These are phyloP conservation scores for Microdon myrmicae DNA, from an alignment of 2,888 invertebrate genomes.

Conservation along the genomic window DNA sequence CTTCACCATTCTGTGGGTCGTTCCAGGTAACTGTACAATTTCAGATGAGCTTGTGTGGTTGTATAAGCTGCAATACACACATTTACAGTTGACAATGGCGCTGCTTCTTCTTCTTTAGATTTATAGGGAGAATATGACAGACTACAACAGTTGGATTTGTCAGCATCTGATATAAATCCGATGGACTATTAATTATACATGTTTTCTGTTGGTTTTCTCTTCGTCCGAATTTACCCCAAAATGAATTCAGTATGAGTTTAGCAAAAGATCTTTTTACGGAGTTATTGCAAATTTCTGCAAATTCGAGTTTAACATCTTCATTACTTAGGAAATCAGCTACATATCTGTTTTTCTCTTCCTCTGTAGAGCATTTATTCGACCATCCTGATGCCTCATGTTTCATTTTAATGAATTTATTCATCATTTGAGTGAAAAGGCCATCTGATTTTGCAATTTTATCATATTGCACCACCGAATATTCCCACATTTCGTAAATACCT, in stretches of 20 bases:
- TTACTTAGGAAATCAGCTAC: slow-evolving; percentile 53
- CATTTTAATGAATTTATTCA: slow-evolving; percentile 55
- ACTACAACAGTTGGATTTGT: slow-evolving; percentile 4
- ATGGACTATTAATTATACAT: slow-evolving; percentile 33
- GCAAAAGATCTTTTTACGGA: slow-evolving; percentile 54
- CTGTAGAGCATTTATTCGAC: slow-evolving; percentile 36
- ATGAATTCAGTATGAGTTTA: slow-evolving; percentile 56
- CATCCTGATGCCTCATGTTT: slow-evolving; percentile 55
- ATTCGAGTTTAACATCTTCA: too few relatives aligned
- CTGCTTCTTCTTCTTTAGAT: too few relatives aligned
- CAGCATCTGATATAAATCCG: slow-evolving; percentile 10
- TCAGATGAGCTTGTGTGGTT: too few relatives aligned
- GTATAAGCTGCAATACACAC: slow-evolving; percentile 27
- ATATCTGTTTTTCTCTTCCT: slow-evolving; percentile 45
- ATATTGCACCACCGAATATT: slow-evolving; percentile 54
- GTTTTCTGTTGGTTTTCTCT: slow-evolving; percentile 52
- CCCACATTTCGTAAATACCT: slow-evolving; percentile 56
- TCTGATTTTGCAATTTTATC: slow-evolving; percentile 16
- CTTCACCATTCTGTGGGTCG: too few relatives aligned
- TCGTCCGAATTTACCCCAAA: slow-evolving; percentile 58
- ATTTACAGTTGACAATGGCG: background rate
- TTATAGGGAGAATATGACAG: slow-evolving; percentile 1
- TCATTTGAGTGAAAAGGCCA: slow-evolving; percentile 55
- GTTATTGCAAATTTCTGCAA: slow-evolving; percentile 49
- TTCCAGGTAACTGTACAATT: too few relatives aligned